A percentile compares a stretch with the other conserved stretches of the same genome.
phyloP scores from a whole-genome alignment of 2,888 invertebrate genomes.

The Trachelus iudaicus region DNA sequence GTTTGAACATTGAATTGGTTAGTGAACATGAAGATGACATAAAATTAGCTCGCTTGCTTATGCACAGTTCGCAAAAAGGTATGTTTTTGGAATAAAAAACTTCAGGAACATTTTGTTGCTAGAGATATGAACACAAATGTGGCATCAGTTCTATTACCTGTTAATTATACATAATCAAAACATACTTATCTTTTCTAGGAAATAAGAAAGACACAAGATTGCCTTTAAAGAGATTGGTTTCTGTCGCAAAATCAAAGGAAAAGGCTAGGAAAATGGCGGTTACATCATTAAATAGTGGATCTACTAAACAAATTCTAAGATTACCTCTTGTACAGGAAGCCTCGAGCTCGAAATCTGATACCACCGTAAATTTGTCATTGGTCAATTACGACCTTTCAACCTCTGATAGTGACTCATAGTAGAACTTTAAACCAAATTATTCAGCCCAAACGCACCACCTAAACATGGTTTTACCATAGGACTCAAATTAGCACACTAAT shows the following conservation, averaged over 20 bases:
- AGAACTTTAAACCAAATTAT: background rate
- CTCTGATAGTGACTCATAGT: slow-evolving; percentile 56
- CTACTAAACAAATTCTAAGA: background rate
- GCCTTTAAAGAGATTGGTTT: slow-evolving; percentile 48
- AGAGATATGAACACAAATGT: background rate
- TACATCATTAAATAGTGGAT: background rate
- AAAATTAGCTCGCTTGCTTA: slow-evolving; percentile 81
- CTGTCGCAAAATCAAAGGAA: slow-evolving; percentile 44
- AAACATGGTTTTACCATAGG: too few relatives aligned
- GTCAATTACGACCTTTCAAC: slow-evolving; percentile 61
- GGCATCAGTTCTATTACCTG: background rate
- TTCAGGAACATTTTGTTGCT: background rate
- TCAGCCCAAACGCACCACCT: too few relatives aligned
- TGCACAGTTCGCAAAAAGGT: slow-evolving; percentile 73
- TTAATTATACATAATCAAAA: background rate
- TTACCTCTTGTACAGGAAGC: background rate
- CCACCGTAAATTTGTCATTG: slow-evolving; percentile 35
- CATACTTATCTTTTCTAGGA: slow-evolving; percentile 34
- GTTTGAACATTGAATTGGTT: slow-evolving; percentile 81
- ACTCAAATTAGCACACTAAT: too few relatives aligned
- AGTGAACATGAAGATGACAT: slow-evolving; percentile 85
- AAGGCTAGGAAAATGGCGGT: slow-evolving; percentile 29
- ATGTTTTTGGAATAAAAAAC: slow-evolving; percentile 48
- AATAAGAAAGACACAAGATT: slow-evolving; percentile 26
- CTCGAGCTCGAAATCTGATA: background rate